phyloP scores from a whole-genome alignment of 2,888 invertebrate species.

The Cephus pulcher region DNA sequence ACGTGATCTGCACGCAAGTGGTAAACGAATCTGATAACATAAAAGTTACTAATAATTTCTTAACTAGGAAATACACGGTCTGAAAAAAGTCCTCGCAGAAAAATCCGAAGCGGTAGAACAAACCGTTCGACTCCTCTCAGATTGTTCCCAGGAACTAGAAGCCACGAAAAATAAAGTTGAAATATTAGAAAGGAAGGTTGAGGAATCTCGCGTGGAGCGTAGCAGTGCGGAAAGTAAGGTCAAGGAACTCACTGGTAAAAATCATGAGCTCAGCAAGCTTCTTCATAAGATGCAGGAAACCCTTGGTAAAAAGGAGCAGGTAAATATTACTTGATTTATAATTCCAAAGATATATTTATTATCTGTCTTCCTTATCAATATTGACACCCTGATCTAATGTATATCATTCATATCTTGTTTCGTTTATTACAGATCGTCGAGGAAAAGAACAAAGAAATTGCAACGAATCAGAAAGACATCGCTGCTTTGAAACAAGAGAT shows the following conservation, averaged over 20 bases:
- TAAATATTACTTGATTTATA: constrained; percentile 16
- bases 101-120: constrained; percentile 45
- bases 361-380: not conserved
- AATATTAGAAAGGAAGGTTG: constrained; percentile 35
- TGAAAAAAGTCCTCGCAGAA: constrained; percentile 53
- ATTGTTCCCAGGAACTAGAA: constrained; percentile 43
- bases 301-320: constrained; percentile 50
- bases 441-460: constrained; percentile 46
- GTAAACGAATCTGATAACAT: not conserved
- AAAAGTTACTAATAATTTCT: not conserved
- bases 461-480: constrained; percentile 46
- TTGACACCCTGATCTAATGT: too few relatives aligned
- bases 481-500: constrained; percentile 53
- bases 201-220: constrained; percentile 39
- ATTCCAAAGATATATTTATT: not conserved
- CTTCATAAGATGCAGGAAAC: constrained; percentile 46
- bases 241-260: constrained; percentile 34
- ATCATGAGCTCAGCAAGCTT: constrained; percentile 37
- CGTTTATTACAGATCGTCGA: constrained; percentile 42
- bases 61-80: constrained; percentile 48
- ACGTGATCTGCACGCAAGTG: not conserved
- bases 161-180: constrained; percentile 36
- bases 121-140: constrained; percentile 28
- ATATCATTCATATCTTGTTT: not conserved
- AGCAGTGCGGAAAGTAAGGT: constrained; percentile 26